Percentiles rank a stretch among this genome's conserved stretches.
phyloP scores from a whole-genome alignment of 2,888 invertebrate species.

The Acronicta leporina region DNA sequence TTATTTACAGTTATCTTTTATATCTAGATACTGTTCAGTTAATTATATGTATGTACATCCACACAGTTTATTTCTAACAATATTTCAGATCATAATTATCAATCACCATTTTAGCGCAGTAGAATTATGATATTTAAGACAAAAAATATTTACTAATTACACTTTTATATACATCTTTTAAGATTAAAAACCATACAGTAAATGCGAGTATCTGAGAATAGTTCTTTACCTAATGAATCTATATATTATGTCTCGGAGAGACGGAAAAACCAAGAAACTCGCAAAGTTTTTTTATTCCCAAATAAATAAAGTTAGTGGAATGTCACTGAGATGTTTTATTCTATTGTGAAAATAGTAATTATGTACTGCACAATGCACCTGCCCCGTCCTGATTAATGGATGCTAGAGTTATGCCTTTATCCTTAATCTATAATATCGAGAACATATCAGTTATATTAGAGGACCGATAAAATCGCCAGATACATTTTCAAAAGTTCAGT shows the following conservation, averaged over 20 bases:
- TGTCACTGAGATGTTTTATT: slow-evolving; percentile 18
- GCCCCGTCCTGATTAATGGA: slow-evolving; percentile 10
- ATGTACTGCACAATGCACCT: slow-evolving; percentile 4
- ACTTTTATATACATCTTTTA: neutral
- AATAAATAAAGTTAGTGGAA: slow-evolving; percentile 42
- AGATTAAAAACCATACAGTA: slow-evolving; percentile 14
- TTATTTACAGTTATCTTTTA: slow-evolving; percentile 35
- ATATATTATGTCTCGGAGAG: slow-evolving; percentile 27
- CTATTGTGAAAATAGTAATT: slow-evolving; percentile 3
- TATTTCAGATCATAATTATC: slow-evolving; percentile 2
- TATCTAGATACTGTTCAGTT: neutral
- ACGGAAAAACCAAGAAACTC: slow-evolving; percentile 8
- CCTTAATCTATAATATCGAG: slow-evolving; percentile 5
- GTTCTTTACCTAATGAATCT: slow-evolving; percentile 8
- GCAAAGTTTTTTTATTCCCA: slow-evolving; percentile 18
- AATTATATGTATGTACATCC: slow-evolving; percentile 33
- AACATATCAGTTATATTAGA: slow-evolving; percentile 24
- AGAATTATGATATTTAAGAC: neutral
- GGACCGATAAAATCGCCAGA: slow-evolving; percentile 2
- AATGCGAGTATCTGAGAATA: slow-evolving; percentile 39
- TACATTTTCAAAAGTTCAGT: slow-evolving; percentile 7
- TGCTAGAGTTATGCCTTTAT: slow-evolving; percentile 11
- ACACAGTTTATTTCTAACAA: slow-evolving; percentile 13
- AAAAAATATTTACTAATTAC: neutral
- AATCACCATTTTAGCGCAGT: no score